Evolutionary conservation across 2,888 invertebrate species (phyloP).

Genomic region (Habrosyne pyritoides): DNA sequence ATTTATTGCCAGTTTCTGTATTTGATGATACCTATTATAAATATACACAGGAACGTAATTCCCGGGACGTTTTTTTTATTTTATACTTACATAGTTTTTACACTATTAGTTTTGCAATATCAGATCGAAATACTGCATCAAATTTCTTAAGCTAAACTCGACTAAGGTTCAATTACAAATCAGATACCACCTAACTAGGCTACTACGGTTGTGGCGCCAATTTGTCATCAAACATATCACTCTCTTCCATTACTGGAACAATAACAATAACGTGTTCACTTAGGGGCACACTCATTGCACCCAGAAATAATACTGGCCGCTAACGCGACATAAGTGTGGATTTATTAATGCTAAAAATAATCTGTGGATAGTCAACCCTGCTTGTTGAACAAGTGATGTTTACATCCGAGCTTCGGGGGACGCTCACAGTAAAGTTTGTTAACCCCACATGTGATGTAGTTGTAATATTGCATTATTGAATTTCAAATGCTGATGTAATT

Average conservation of each 20-base stretch:
- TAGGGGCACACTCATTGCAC: not conserved
- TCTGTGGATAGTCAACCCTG: conserved; percentile 53
- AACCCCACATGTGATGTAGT: conserved; percentile 52
- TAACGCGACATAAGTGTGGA: conserved; percentile 9
- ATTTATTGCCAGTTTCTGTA: too few species aligned
- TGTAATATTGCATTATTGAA: not conserved
- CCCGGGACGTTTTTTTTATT: too few species aligned
- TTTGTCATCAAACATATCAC: not conserved
- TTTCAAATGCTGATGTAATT: not conserved
- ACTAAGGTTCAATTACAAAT: too few species aligned
- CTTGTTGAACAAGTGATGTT: conserved; percentile 60
- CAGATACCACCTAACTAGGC: too few species aligned
- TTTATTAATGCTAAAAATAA: conserved; percentile 24
- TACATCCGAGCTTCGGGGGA: conserved; percentile 66
- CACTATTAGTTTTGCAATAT: too few species aligned
- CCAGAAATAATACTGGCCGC: conserved; percentile 7
- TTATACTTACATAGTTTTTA: too few species aligned
- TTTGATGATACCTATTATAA: too few species aligned
- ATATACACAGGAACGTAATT: too few species aligned
- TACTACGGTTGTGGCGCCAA: not conserved
- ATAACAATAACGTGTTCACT: conserved; percentile 1
- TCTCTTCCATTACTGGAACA: not conserved
- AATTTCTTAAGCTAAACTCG: not conserved
- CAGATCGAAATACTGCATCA: not conserved
- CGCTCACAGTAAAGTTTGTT: conserved; percentile 67